Conservation (phyloP, 2,797 vertebrate species). For the Typhlichthys eigenmanni region DNA sequence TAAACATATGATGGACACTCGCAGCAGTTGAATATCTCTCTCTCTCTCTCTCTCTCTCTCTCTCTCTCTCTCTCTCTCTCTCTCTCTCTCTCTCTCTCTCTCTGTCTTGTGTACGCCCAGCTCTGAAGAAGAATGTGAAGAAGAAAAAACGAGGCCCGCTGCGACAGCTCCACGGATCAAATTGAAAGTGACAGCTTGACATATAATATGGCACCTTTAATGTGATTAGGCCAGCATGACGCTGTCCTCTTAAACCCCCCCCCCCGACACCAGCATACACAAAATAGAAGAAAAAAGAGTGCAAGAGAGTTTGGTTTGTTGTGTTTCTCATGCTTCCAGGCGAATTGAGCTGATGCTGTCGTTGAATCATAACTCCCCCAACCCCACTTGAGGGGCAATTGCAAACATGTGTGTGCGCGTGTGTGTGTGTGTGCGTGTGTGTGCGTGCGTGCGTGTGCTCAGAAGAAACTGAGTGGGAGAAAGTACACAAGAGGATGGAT, state of each 20-base stretch:
- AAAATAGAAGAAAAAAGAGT: constrained; percentile 45
- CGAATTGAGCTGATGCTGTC: constrained; percentile 74
- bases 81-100: constrained; percentile 15
- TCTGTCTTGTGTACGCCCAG: constrained; percentile 37
- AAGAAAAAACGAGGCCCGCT: constrained; percentile 48
- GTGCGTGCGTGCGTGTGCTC: constrained; percentile 41
- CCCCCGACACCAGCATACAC: constrained; percentile 69
- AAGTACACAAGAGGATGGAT: constrained; percentile 69
- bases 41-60: constrained; percentile 9
- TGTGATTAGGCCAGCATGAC: constrained; percentile 82
- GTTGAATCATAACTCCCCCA: constrained; percentile 76
- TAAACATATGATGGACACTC: constrained; percentile 73
- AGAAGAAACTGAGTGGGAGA: constrained; percentile 75
- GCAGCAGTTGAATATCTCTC: constrained; percentile 34
- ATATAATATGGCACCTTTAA: constrained; percentile 83
- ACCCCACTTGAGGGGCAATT: constrained; percentile 66
- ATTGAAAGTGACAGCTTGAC: constrained; percentile 86
- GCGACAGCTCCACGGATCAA: constrained; percentile 66
- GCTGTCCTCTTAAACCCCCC: constrained; percentile 74
- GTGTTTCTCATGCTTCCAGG: constrained; percentile 71
- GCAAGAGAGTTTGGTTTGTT: constrained; percentile 6
- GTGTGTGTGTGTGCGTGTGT: constrained; percentile 50
- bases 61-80: constrained; percentile 1
- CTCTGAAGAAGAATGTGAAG: constrained; percentile 62
- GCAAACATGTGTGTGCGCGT: constrained; percentile 79